Percentiles rank a stretch among this genome's conserved stretches.
Evolutionary conservation across 2,888 invertebrate genomes (phyloP).

Genomic region (Drosophila testacea): DNA sequence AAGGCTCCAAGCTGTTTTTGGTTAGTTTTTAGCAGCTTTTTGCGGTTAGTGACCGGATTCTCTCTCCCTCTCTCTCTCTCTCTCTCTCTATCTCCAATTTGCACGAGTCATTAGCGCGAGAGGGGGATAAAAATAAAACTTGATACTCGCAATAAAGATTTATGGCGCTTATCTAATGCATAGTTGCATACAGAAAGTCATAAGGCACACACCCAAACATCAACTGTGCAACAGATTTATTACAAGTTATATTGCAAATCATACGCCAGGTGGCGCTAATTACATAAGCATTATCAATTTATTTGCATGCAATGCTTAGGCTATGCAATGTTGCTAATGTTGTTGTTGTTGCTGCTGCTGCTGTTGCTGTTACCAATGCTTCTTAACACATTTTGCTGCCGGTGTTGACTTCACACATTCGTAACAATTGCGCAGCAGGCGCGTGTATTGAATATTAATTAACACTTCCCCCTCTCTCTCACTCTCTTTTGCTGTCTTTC

Average conservation of each 20-base stretch:
- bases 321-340: slow-evolving; percentile 11
- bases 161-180: slow-evolving; percentile 54
- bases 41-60: slow-evolving; percentile 49
- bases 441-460: slow-evolving; percentile 77
- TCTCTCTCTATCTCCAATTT: slow-evolving; percentile 19
- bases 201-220: slow-evolving; percentile 2
- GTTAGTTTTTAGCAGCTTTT: slow-evolving; percentile 38
- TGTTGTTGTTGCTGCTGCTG: slow-evolving; percentile 16
- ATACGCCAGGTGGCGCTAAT: slow-evolving; percentile 60
- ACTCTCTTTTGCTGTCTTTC: slow-evolving; percentile 7
- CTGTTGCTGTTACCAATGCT: slow-evolving; percentile 45
- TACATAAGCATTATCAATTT: slow-evolving; percentile 64
- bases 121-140: slow-evolving; percentile 4
- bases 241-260: slow-evolving; percentile 39
- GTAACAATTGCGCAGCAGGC: slow-evolving; percentile 77
- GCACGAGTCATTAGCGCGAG: slow-evolving; percentile 54
- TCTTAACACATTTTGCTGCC: slow-evolving; percentile 64
- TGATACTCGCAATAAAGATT: slow-evolving; percentile 5
- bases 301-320: slow-evolving; percentile 66
- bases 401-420: slow-evolving; percentile 71
- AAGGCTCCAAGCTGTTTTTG: slow-evolving; percentile 7
- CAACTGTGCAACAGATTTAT: slow-evolving; percentile 28
- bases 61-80: neutral
- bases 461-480: slow-evolving; percentile 28
- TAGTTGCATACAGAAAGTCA: slow-evolving; percentile 13